These are phyloP conservation scores for Pygoscelis antarcticus DNA, from an alignment of 2,113 vertebrate species.

Conservation along the genomic window DNA sequence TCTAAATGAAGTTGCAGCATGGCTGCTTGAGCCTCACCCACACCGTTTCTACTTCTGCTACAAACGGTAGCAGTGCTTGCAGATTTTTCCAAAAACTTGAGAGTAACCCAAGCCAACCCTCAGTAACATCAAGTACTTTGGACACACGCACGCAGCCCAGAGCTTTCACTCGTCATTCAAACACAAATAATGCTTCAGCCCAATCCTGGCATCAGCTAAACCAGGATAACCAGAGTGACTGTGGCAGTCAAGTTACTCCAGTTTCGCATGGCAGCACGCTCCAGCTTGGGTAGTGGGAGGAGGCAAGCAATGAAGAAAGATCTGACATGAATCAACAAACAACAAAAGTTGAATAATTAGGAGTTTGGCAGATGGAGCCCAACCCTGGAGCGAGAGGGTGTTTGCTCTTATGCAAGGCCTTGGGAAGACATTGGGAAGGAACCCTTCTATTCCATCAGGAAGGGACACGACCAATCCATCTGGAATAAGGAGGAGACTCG, in stretches of 20 bases:
- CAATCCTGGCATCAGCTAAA: background rate
- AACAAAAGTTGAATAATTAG: background rate
- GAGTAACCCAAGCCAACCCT: background rate
- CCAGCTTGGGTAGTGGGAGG: background rate
- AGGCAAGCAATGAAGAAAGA: background rate
- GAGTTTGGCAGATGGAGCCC: background rate
- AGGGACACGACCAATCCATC: background rate
- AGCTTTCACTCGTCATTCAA: background rate
- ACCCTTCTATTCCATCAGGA: background rate
- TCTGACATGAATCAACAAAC: background rate
- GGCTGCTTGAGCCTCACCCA: background rate
- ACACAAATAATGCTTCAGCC: background rate
- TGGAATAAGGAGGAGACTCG: background rate
- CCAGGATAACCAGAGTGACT: background rate
- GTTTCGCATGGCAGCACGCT: background rate
- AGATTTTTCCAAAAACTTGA: background rate
- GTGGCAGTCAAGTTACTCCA: background rate
- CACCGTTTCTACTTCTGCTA: background rate
- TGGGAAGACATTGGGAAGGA: background rate
- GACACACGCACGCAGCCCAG: background rate
- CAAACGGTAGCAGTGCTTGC: background rate
- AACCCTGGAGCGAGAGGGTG: background rate
- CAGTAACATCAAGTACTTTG: background rate
- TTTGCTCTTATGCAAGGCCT: background rate
- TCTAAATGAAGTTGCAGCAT: rapidly evolving